Percentiles rank a stretch among this genome's conserved stretches.
Evolutionary conservation across 2,888 invertebrate species (phyloP).

Genomic region (Diaphora mendica): DNA sequence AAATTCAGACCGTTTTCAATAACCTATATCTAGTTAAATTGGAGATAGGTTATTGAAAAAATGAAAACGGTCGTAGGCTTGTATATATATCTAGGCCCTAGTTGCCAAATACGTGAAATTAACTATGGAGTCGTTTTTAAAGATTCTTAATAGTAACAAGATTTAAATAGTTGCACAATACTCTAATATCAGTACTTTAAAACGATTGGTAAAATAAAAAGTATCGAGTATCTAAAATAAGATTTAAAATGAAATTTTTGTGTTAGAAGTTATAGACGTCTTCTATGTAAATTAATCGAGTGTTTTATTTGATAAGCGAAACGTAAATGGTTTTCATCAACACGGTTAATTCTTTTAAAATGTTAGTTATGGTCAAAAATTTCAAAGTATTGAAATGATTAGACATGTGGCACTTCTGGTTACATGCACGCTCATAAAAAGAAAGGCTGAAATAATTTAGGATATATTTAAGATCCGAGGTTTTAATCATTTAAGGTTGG

Average conservation of each 20-base stretch:
- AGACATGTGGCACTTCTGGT: background rate
- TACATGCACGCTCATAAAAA: too few species aligned
- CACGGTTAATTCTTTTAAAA: background rate
- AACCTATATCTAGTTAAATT: background rate
- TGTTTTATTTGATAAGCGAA: background rate
- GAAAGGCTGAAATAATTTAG: too few species aligned
- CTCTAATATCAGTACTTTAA: constrained; percentile 43
- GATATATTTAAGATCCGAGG: too few species aligned
- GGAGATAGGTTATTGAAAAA: too few species aligned
- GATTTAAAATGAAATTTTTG: background rate
- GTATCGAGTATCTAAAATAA: background rate
- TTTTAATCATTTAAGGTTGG: too few species aligned
- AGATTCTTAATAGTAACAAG: constrained; percentile 64
- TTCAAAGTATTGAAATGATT: background rate
- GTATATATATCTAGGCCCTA: constrained; percentile 40
- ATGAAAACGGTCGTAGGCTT: too few species aligned
- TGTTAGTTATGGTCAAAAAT: background rate
- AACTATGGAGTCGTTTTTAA: constrained; percentile 58
- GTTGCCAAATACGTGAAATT: constrained; percentile 26
- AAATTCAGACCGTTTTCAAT: background rate
- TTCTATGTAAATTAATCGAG: background rate
- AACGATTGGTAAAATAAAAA: background rate
- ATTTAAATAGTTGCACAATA: constrained; percentile 76
- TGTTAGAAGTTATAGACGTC: background rate
- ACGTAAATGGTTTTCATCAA: too few species aligned